Evolutionary conservation across 2,797 vertebrate species (phyloP).

Genomic region (Brotula barbata): DNA sequence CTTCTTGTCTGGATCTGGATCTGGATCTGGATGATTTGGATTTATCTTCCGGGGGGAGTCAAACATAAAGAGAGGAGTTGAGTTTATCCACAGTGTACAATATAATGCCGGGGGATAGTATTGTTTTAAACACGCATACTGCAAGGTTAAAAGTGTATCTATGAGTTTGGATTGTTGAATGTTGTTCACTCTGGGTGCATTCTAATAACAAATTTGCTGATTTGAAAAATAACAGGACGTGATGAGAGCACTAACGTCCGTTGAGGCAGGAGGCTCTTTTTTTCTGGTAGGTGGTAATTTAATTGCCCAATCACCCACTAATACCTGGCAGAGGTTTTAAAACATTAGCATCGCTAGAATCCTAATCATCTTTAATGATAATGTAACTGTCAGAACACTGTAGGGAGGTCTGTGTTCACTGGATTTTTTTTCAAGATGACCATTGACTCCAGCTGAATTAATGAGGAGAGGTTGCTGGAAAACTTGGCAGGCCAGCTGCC

Average conservation of each 20-base stretch:
- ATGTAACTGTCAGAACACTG: slow-evolving; percentile 48
- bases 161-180: slow-evolving; percentile 27
- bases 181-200: slow-evolving; percentile 14
- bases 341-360: slow-evolving; percentile 51
- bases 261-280: slow-evolving; percentile 19
- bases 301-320: slow-evolving; percentile 20
- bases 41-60: too few relatives aligned
- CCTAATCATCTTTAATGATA: slow-evolving; percentile 54
- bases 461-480: slow-evolving; percentile 58
- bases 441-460: slow-evolving; percentile 61
- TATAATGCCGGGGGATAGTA: too few relatives aligned
- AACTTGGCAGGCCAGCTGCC: slow-evolving; percentile 53
- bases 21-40: too few relatives aligned
- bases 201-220: slow-evolving; percentile 29
- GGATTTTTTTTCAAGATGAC: slow-evolving; percentile 50
- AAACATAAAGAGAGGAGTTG: too few relatives aligned
- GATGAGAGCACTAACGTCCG: slow-evolving; percentile 25
- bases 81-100: too few relatives aligned
- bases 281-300: slow-evolving; percentile 42
- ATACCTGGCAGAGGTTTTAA: slow-evolving; percentile 41
- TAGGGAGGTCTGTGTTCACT: slow-evolving; percentile 18
- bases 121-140: too few relatives aligned
- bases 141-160: slow-evolving; percentile 8
- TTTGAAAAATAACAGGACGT: slow-evolving; percentile 23
- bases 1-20: too few relatives aligned